Conservation (phyloP, 2,888 invertebrate species). For the Eupithecia exiguata region DNA sequence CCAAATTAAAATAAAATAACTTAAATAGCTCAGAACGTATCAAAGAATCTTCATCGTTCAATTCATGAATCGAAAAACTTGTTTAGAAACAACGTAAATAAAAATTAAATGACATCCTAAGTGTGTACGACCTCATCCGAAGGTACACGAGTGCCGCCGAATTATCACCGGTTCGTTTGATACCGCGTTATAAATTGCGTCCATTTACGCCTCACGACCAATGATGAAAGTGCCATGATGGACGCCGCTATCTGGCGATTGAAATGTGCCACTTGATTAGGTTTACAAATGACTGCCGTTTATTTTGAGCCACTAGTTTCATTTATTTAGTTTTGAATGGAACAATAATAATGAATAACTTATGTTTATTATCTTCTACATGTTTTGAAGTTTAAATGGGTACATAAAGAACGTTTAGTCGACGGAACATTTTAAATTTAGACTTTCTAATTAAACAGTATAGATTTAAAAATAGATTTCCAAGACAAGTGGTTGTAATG, state of each 20-base stretch:
- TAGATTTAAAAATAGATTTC: not conserved
- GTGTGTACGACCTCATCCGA: slow-evolving; percentile 22
- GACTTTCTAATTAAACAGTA: not conserved
- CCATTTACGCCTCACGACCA: slow-evolving; percentile 72
- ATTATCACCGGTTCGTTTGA: slow-evolving; percentile 64
- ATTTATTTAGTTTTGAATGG: not conserved
- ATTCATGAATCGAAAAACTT: not conserved
- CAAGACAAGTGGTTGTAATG: not conserved
- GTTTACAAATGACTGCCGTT: slow-evolving; percentile 24
- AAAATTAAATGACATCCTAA: not conserved
- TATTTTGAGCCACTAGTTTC: slow-evolving; percentile 8
- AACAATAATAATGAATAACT: not conserved
- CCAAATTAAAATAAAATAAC: not conserved
- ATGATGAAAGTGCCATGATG: slow-evolving; percentile 43
- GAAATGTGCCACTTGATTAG: slow-evolving; percentile 40
- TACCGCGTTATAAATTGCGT: slow-evolving; percentile 68
- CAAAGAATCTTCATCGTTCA: not conserved
- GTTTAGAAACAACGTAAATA: not conserved
- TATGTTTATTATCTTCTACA: not conserved
- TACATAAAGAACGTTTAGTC: not conserved
- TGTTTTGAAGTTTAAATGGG: not conserved
- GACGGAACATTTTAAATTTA: not conserved
- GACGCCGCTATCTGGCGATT: slow-evolving; percentile 36
- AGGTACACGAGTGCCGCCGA: slow-evolving; percentile 47
- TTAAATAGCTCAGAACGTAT: not conserved